Conservation (phyloP, 2,113 vertebrate species). For the Dasyornis broadbenti region DNA sequence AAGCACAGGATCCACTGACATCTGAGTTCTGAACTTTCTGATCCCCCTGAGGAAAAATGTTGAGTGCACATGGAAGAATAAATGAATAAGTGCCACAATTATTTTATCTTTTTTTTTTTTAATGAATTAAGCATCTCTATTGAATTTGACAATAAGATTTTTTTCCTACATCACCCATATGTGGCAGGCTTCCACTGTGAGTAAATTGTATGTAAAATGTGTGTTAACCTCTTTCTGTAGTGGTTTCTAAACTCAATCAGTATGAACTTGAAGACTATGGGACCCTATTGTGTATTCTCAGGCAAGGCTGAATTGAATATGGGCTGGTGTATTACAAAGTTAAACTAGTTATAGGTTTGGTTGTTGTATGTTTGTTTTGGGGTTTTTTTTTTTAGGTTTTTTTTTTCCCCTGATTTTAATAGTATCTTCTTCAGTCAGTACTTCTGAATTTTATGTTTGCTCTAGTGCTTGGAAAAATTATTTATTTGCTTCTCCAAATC, state of each 20-base stretch:
- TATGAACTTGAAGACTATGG: background rate
- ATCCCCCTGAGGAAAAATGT: background rate
- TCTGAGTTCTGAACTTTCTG: background rate
- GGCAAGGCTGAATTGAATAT: background rate
- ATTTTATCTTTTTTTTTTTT: background rate
- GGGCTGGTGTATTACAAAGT: background rate
- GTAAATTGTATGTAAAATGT: background rate
- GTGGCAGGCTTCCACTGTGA: background rate
- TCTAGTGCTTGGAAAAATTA: background rate
- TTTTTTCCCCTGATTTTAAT: background rate
- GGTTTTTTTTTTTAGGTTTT: rapidly evolving
- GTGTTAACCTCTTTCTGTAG: background rate
- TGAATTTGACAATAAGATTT: background rate
- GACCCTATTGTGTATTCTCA: background rate
- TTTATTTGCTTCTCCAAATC: background rate
- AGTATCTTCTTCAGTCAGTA: background rate
- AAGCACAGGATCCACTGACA: background rate
- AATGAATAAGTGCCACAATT: background rate
- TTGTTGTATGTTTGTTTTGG: background rate
- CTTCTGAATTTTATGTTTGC: background rate
- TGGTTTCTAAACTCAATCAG: background rate
- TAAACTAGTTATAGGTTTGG: background rate
- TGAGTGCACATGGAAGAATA: background rate
- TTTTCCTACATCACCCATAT: background rate
- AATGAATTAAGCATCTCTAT: background rate